Percentiles rank a stretch among this genome's conserved stretches.
phyloP scores from a whole-genome alignment of 2,888 invertebrate species.

The Tachina lurida region DNA sequence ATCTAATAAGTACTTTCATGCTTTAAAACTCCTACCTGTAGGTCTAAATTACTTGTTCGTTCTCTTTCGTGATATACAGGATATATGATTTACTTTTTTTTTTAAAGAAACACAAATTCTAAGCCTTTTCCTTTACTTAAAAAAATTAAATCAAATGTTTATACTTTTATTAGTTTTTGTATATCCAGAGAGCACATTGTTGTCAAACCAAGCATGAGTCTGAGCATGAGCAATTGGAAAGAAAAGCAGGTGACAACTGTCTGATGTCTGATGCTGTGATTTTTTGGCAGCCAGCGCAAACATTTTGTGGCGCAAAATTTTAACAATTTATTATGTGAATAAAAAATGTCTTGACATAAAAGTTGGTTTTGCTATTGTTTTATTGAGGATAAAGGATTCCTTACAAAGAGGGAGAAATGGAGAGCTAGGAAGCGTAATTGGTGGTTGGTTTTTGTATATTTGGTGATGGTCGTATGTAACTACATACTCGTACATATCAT shows the following conservation, averaged over 20 bases:
- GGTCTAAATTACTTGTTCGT: not conserved
- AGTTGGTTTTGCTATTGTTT: constrained; percentile 29
- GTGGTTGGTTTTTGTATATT: constrained; percentile 16
- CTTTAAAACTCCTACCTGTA: constrained; percentile 31
- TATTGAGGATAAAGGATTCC: not conserved
- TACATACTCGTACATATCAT: too few relatives aligned
- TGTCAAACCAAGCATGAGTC: constrained; percentile 6
- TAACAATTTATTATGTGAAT: constrained; percentile 60
- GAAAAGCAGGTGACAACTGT: constrained; percentile 76
- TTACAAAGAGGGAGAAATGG: not conserved
- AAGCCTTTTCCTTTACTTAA: constrained; percentile 27
- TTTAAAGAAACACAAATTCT: constrained; percentile 73
- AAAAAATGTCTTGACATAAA: constrained; percentile 33
- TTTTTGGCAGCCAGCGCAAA: constrained; percentile 51
- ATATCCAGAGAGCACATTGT: not conserved
- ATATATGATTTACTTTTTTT: constrained; percentile 36
- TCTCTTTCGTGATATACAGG: constrained; percentile 22
- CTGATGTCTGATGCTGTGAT: constrained; percentile 53
- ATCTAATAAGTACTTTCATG: not conserved
- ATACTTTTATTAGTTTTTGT: constrained; percentile 3
- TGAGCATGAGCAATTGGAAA: constrained; percentile 18
- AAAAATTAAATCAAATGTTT: constrained; percentile 47
- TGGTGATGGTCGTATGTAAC: too few relatives aligned
- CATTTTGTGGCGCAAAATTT: constrained; percentile 66
- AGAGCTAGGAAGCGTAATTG: not conserved